A percentile compares a stretch with the other conserved stretches of the same genome.
These are phyloP conservation scores for Acanthosepion esculentum DNA, from an alignment of 2,888 invertebrate genomes.

Conservation along the genomic window DNA sequence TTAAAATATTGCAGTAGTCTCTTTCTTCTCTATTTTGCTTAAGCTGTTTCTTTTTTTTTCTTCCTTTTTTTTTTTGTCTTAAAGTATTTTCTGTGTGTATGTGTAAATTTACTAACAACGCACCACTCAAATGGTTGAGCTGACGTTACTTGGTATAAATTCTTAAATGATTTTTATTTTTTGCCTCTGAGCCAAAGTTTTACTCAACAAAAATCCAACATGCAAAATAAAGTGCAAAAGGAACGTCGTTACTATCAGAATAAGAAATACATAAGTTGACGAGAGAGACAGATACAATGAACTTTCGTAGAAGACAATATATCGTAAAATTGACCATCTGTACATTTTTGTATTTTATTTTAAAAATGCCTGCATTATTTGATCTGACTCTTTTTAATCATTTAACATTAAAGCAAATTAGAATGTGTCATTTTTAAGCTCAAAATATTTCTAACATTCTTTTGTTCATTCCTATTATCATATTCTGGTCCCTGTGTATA, in stretches of 20 bases:
- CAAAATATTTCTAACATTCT: too few species aligned
- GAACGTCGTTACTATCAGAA: background rate
- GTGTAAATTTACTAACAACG: background rate
- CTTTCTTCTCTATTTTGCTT: background rate
- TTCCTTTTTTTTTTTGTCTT: background rate
- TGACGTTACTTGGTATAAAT: background rate
- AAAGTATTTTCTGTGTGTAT: background rate
- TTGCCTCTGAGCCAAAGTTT: constrained; percentile 33
- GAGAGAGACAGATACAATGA: too few species aligned
- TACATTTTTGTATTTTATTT: too few species aligned
- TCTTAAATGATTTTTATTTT: background rate
- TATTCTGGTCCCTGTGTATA: too few species aligned
- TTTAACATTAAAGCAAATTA: too few species aligned
- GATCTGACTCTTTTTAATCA: too few species aligned
- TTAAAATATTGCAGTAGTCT: background rate
- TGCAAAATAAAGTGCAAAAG: background rate
- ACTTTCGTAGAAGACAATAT: background rate
- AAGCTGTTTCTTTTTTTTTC: background rate
- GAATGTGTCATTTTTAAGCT: too few species aligned
- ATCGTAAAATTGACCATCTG: too few species aligned
- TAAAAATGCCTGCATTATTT: too few species aligned
- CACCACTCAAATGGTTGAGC: background rate
- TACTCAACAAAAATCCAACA: background rate
- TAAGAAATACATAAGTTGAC: background rate
- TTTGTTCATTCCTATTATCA: too few species aligned